Percentiles rank a stretch among this genome's conserved stretches.
phyloP scores from a whole-genome alignment of 2,888 invertebrate species.

The Pollenia angustigena region DNA sequence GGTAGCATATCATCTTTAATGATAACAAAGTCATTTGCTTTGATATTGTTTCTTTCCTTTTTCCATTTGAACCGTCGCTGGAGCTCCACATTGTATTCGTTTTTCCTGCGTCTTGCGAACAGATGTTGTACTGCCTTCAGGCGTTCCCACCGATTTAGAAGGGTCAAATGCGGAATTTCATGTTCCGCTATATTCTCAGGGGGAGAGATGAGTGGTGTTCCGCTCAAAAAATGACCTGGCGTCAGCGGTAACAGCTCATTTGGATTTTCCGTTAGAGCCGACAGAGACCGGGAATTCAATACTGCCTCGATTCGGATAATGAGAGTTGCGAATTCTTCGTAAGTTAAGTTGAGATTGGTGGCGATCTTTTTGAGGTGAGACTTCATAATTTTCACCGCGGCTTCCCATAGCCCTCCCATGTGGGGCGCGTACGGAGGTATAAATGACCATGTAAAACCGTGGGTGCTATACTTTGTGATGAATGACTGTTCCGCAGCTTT shows the following conservation, averaged over 20 bases:
- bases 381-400: slow-evolving; percentile 56
- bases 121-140: background rate
- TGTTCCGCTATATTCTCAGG: background rate
- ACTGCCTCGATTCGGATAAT: no score
- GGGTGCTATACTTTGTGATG: background rate
- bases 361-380: slow-evolving; percentile 38
- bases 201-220: background rate
- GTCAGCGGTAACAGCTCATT: background rate
- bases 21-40: slow-evolving; percentile 10
- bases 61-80: background rate
- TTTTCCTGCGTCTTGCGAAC: slow-evolving; percentile 1
- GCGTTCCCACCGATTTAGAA: background rate
- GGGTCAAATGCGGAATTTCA: background rate
- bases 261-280: background rate
- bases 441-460: background rate
- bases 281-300: no score
- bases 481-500: background rate
- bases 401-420: slow-evolving; percentile 42
- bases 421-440: no score
- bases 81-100: slow-evolving; percentile 1
- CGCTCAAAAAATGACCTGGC: background rate
- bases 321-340: no score
- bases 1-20: slow-evolving; percentile 46
- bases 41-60: background rate
- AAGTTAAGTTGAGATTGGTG: background rate